Percentiles rank a stretch among this genome's conserved stretches.
phyloP scores from a whole-genome alignment of 1,140 invertebrate species.

The Apis dorsata region DNA sequence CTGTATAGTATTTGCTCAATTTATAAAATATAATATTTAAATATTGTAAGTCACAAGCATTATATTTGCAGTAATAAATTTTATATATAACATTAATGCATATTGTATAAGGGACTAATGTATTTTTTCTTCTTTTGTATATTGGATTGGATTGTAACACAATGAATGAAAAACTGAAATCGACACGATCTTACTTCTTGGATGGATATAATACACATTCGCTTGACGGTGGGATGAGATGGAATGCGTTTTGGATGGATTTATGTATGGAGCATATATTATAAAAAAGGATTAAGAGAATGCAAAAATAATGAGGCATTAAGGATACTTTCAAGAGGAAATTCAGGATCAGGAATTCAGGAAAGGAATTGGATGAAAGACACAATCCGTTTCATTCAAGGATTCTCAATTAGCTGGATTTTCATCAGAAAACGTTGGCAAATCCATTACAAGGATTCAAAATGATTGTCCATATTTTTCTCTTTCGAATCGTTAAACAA shows the following conservation, averaged over 20 bases:
- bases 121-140: conserved; percentile 82
- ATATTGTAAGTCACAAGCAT: conserved; percentile 53
- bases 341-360: conserved; percentile 69
- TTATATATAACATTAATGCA: conserved; percentile 61
- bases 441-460: conserved; percentile 69
- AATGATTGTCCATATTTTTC: conserved; percentile 53
- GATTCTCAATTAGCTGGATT: conserved; percentile 70
- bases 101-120: conserved; percentile 77
- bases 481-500: conserved; percentile 35
- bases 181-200: conserved; percentile 80
- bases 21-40: conserved; percentile 15
- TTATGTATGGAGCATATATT: conserved; percentile 73
- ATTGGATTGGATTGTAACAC: conserved; percentile 81
- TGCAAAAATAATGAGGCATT: conserved; percentile 64
- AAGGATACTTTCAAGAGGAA: conserved; percentile 70
- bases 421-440: conserved; percentile 72
- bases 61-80: conserved; percentile 63
- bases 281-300: conserved; percentile 67
- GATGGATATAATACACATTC: conserved; percentile 79
- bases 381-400: conserved; percentile 67
- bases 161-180: conserved; percentile 81
- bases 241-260: conserved; percentile 77
- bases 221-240: conserved; percentile 72
- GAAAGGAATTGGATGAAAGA: conserved; percentile 64
- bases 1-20: conserved; percentile 24